Evolutionary conservation across 1,140 invertebrate species (phyloP), one percentile per base, ranked within the genome.

Genomic region (Hylaeus volcanicus): DNA sequence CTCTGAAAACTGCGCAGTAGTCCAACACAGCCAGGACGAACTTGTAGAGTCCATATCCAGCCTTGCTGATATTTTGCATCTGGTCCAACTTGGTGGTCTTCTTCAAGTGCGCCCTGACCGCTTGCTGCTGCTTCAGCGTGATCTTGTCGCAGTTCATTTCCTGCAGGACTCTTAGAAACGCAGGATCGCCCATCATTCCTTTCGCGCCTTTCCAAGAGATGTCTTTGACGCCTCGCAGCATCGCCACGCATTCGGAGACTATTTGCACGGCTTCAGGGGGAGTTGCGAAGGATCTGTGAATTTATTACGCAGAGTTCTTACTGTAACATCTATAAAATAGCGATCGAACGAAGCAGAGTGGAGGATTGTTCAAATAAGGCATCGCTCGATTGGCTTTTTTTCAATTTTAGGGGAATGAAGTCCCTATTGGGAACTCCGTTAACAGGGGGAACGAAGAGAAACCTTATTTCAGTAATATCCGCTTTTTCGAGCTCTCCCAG

Each of bases 121-220:
- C 94, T 81, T 95, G 95, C 41, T 96, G 95, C 89, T 97, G 96
- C 72, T 95, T 95, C 69, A 95, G 94, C 0, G 97, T 97, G 53
- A 98, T 96, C 14, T 95, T 93, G 86, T 98, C 96, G 79, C 96
- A 96, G 89, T 98, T 97, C 95, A 98, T 96, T 88, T 98, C 97
- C 93, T 97, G 96, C 3, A 98, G 92, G 45, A 94, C 94, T 81
- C 95, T 94, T 3, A 98, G 89, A 91, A 98, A 98, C 90, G 95
- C 97, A 0, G 97, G 96, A 90, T 98, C 97, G 0, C 96, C 95
- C 97, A 98, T 98, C 95, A 98, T 97, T 14, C 94, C 96, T 89
- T 98, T 98, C 0, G 97, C 97, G 14, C 95, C 95, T 92, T 98
- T 98, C 98, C 98, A 98, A 58, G 95, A 96, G 0, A 98, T 95